phyloP scores from a whole-genome alignment of 2,113 vertebrate species.

The Casuarius casuarius region DNA sequence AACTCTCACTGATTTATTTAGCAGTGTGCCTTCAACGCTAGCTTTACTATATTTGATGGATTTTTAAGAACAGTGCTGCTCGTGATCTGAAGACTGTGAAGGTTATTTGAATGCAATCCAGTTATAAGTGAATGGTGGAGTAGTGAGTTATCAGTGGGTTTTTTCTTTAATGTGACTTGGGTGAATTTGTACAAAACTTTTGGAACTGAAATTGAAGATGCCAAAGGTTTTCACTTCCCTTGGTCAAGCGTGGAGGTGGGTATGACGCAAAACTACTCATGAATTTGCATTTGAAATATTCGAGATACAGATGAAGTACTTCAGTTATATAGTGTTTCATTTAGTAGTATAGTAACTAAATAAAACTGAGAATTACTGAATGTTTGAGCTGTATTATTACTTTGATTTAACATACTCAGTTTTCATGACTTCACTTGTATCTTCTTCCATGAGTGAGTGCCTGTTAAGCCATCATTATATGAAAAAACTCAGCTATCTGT shows the following conservation, averaged over 20 bases:
- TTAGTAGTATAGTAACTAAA: neutral
- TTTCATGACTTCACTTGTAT: neutral
- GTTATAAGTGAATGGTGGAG: neutral
- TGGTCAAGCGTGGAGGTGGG: constrained; percentile 4
- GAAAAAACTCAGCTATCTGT: neutral
- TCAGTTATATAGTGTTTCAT: neutral
- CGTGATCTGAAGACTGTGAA: neutral
- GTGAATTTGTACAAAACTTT: neutral
- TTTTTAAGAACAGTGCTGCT: neutral
- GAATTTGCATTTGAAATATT: neutral
- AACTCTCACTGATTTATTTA: neutral
- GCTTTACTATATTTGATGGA: neutral
- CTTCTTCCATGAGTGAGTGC: constrained; percentile 2
- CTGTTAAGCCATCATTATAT: neutral
- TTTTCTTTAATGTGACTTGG: neutral
- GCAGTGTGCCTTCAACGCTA: neutral
- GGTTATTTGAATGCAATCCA: neutral
- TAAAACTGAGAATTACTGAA: neutral
- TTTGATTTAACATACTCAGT: neutral
- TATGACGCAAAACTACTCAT: neutral
- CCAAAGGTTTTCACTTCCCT: neutral
- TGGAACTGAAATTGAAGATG: constrained; percentile 31
- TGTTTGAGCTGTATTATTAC: neutral
- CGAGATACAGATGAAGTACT: neutral
- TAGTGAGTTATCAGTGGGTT: neutral